A percentile compares a stretch with the other conserved stretches of the same genome.
These are phyloP conservation scores for Pseudomyrmex cubaensis DNA, from an alignment of 1,140 invertebrate genomes.

Conservation along the genomic window DNA sequence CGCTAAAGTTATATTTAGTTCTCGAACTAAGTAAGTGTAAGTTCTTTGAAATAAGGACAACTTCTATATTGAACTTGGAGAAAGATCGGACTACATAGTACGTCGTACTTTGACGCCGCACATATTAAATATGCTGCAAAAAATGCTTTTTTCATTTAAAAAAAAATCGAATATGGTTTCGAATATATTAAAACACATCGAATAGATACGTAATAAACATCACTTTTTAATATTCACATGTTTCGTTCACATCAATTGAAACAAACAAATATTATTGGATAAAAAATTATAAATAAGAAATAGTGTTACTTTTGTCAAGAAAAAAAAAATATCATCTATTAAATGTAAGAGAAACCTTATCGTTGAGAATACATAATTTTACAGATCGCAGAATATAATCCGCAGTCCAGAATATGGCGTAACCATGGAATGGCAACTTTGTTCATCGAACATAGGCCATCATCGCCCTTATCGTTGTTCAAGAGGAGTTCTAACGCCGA, in stretches of 20 bases:
- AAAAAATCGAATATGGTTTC: neutral
- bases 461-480: conserved; percentile 13
- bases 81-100: neutral
- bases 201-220: too few species aligned
- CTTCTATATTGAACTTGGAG: neutral
- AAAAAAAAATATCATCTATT: too few species aligned
- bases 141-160: neutral
- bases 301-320: too few species aligned
- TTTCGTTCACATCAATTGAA: too few species aligned
- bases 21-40: neutral
- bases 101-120: too few species aligned
- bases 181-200: too few species aligned
- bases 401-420: neutral
- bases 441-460: neutral
- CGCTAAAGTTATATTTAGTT: conserved; percentile 36
- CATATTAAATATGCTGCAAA: too few species aligned
- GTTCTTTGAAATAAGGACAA: neutral
- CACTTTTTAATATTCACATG: too few species aligned
- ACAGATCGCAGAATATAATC: neutral
- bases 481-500: conserved; percentile 1
- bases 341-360: too few species aligned
- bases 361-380: neutral
- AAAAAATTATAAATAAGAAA: too few species aligned
- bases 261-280: too few species aligned
- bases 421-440: neutral